A percentile compares a stretch with the other conserved stretches of the same genome.
These are phyloP conservation scores for Sebastes hopkinsi DNA, from an alignment of 2,797 vertebrate species.

Conservation along the genomic window DNA sequence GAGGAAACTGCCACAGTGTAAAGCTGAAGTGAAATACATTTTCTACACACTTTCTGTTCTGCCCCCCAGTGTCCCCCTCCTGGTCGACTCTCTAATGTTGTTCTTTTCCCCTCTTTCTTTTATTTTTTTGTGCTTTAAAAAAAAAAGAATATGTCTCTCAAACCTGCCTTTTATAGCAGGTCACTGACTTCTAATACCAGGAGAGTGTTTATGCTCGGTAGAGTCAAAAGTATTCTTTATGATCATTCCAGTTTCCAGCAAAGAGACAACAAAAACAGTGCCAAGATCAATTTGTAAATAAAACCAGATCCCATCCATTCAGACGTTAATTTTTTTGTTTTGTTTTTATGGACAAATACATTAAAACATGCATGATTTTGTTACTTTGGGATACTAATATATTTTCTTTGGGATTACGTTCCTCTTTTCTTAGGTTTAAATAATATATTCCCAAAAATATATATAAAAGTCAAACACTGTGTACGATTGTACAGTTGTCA, in stretches of 20 bases:
- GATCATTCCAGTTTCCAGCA: slow-evolving; percentile 78
- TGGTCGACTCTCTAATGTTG: slow-evolving; percentile 50
- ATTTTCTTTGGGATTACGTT: slow-evolving; percentile 80
- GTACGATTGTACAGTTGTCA: slow-evolving; percentile 85
- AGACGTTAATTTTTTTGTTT: slow-evolving; percentile 43
- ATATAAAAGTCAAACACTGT: slow-evolving; percentile 85
- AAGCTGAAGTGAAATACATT: slow-evolving; percentile 70
- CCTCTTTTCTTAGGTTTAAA: slow-evolving; percentile 72
- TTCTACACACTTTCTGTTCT: slow-evolving; percentile 69
- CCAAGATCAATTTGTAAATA: slow-evolving; percentile 84
- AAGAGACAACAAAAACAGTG: slow-evolving; percentile 78
- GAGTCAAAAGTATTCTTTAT: slow-evolving; percentile 76
- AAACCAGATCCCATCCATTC: slow-evolving; percentile 72
- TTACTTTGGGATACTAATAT: slow-evolving; percentile 86
- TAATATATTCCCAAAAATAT: slow-evolving; percentile 82
- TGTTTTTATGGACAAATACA: slow-evolving; percentile 77
- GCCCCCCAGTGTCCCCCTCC: slow-evolving; percentile 30
- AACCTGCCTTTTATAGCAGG: slow-evolving; percentile 70
- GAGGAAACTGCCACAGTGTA: slow-evolving; percentile 76
- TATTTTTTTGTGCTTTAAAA: slow-evolving; percentile 64
- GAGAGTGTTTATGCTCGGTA: slow-evolving; percentile 67
- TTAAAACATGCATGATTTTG: slow-evolving; percentile 85
- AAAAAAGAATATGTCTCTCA: slow-evolving; percentile 60
- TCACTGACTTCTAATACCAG: slow-evolving; percentile 58
- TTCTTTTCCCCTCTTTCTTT: slow-evolving; percentile 42